phyloP scores from a whole-genome alignment of 1,140 invertebrate species.

The Oncopeltus fasciatus region DNA sequence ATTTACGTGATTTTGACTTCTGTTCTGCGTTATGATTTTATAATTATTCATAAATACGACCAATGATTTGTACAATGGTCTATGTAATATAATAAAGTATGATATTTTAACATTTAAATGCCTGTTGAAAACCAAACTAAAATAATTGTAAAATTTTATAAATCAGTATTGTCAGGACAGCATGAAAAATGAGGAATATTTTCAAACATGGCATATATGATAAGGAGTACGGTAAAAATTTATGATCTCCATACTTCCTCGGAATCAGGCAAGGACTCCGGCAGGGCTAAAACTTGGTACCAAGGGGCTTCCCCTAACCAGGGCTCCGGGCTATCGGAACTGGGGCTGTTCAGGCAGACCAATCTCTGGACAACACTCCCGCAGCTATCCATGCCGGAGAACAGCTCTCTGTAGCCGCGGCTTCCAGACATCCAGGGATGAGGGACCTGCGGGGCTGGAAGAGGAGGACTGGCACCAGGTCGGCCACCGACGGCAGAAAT shows the following conservation, averaged over 20 bases:
- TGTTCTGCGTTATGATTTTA: no score
- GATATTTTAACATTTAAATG: no score
- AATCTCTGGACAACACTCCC: slow-evolving; percentile 18
- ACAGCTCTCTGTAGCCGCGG: background rate
- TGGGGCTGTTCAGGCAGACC: slow-evolving; percentile 14
- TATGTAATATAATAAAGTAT: no score
- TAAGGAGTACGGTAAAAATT: no score
- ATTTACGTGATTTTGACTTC: no score
- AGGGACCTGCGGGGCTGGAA: background rate
- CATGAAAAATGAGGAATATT: no score
- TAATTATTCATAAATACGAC: no score
- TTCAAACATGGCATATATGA: no score
- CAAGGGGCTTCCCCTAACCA: slow-evolving; percentile 14
- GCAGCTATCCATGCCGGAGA: slow-evolving; percentile 15
- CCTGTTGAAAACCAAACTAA: no score
- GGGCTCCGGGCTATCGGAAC: slow-evolving; percentile 1
- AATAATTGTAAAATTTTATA: no score
- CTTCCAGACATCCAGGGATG: background rate
- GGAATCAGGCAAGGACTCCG: background rate
- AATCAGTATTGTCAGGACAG: no score
- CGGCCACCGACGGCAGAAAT: background rate
- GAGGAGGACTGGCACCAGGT: background rate
- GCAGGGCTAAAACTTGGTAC: slow-evolving; percentile 9
- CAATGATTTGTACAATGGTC: no score
- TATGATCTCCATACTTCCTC: background rate